Base-by-base conservation (phyloP, 2,797 vertebrate genomes). In the Cheracebus regulus region DNA sequence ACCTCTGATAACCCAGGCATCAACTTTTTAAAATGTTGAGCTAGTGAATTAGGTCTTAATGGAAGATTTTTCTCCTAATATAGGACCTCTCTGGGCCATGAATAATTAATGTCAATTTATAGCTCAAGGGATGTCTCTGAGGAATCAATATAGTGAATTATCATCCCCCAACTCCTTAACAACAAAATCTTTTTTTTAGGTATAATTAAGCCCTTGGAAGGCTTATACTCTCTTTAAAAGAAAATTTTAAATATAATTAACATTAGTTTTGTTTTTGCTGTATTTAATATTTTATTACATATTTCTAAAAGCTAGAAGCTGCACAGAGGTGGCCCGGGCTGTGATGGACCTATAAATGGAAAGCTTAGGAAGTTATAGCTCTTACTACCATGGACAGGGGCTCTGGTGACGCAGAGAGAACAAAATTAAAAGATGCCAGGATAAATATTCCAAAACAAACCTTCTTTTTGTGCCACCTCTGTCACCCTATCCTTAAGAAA, bases 61-160 rank as follows among this genome's bases (percentile, higher is more conserved):
- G 95, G 98, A 96, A 97, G 97, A 93, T 81, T 91, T 98, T 96
- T 96, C 96, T 97, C 93, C 95, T 94, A 95, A 98, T 95, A 98
- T 96, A 97, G 96, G 96, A 97, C 93, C 87, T 97, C 95, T 98
- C 95, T 95, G 90, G 94, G 58, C 95, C 93, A 97, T 97, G 97
- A 98, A 98, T 98, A 98, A 98, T 98, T 97, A 98, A 97, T 95
- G 95, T 87, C 96, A 97, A 89, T 79, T 88, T 97, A 96, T 98
- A 93, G 96, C 97, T 98, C 98, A 97, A 97, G 90, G 88, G 82
- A 96, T 94, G 52, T 96, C 92, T 96, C 90, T 73, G 70, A 91
- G 85, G 88, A 97, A 97, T 98, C 97, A 93, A 94, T 96, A 94
- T 26, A 70, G 92, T 81, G 97, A 96, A 96, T 97, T 97, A 97